These are phyloP conservation scores for Synanthedon vespiformis DNA, from an alignment of 2,888 invertebrate genomes.

Conservation along the genomic window DNA sequence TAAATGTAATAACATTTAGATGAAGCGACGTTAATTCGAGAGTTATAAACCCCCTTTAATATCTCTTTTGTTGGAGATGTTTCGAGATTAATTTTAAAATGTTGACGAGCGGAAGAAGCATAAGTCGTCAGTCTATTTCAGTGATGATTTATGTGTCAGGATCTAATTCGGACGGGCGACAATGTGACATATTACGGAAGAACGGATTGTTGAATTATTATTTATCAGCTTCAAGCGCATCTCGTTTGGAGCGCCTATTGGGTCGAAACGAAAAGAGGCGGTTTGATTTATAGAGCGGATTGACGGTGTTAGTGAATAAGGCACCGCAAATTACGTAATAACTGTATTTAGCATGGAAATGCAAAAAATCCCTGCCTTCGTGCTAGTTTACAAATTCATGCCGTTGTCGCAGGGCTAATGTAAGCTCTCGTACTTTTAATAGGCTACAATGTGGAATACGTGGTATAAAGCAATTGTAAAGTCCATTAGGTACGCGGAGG, in stretches of 20 bases:
- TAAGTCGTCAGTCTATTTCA: constrained; percentile 52
- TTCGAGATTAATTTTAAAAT: too few species aligned
- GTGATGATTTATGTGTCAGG: constrained; percentile 54
- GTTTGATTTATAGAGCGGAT: neutral
- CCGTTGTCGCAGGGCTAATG: constrained; percentile 25
- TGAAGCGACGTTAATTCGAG: too few species aligned
- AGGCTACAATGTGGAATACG: constrained; percentile 33
- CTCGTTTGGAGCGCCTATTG: constrained; percentile 13
- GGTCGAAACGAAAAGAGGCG: too few species aligned
- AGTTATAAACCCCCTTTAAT: too few species aligned
- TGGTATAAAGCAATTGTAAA: constrained; percentile 45
- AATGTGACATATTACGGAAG: constrained; percentile 50
- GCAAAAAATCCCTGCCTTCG: neutral
- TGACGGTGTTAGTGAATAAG: neutral
- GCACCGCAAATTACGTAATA: neutral
- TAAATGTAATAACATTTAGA: constrained; percentile 11
- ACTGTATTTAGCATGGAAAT: neutral
- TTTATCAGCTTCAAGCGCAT: constrained; percentile 36
- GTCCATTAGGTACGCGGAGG: constrained; percentile 52
- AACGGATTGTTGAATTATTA: constrained; percentile 45
- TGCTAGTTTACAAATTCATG: constrained; percentile 2
- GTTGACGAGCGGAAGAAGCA: constrained; percentile 48
- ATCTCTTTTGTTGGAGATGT: too few species aligned
- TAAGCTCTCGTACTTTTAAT: constrained; percentile 31
- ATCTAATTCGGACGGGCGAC: constrained; percentile 40